These are phyloP conservation scores for Asobara japonica DNA, from an alignment of 1,140 invertebrate species.

Conservation along the genomic window DNA sequence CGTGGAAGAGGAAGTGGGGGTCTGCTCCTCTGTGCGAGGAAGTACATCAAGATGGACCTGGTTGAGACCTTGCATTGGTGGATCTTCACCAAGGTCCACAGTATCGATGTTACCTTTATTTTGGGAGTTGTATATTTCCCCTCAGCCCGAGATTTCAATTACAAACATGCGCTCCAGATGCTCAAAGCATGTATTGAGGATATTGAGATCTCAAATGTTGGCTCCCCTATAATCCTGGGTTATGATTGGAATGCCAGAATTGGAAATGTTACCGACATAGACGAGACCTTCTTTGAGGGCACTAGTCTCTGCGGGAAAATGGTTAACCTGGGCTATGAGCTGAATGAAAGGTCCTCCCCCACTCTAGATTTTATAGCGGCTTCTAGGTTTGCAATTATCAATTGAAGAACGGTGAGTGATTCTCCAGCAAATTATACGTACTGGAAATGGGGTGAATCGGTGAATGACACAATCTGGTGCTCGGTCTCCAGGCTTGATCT, in stretches of 20 bases:
- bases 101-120: neutral
- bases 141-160: neutral
- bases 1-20: constrained; percentile 18
- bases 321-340: neutral
- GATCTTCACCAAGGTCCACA: constrained; percentile 1
- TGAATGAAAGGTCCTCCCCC: neutral
- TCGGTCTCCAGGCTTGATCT: neutral
- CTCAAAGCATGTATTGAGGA: neutral
- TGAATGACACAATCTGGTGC: constrained; percentile 13
- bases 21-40: neutral
- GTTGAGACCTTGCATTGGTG: constrained; percentile 10
- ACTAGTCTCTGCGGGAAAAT: neutral
- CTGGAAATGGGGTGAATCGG: neutral
- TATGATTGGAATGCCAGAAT: constrained; percentile 28
- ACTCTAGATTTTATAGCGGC: constrained; percentile 12
- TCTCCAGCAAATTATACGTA: constrained; percentile 20
- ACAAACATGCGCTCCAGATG: neutral
- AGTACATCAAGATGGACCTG: neutral
- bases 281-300: neutral
- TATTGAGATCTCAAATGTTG: neutral
- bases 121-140: neutral
- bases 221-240: neutral
- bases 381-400: neutral
- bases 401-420: constrained; percentile 20
- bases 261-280: neutral